Percentiles rank a stretch among this genome's conserved stretches.
Conservation (phyloP, 2,888 invertebrate species). For the Parascotia fuliginaria region DNA sequence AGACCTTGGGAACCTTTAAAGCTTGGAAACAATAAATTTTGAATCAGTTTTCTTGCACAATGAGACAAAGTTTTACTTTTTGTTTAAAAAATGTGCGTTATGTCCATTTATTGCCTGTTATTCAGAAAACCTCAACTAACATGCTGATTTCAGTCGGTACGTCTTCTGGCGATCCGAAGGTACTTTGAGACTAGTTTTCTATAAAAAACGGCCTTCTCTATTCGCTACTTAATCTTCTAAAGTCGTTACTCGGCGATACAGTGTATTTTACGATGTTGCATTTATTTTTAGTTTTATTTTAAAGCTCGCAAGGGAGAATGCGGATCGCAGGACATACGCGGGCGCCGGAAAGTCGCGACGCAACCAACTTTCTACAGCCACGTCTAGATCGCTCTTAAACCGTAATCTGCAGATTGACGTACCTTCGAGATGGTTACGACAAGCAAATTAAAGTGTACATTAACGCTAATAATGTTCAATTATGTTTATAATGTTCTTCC, state of each 20-base stretch:
- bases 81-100: constrained; percentile 13
- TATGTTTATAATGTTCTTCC: constrained; percentile 50
- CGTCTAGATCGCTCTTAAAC: constrained; percentile 83
- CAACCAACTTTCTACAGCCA: constrained; percentile 84
- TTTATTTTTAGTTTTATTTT: constrained; percentile 75
- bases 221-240: constrained; percentile 63
- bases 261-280: constrained; percentile 70
- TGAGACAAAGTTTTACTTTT: constrained; percentile 6
- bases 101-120: constrained; percentile 6
- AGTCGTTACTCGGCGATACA: constrained; percentile 61
- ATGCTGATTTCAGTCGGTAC: constrained; percentile 16
- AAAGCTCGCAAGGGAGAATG: constrained; percentile 77
- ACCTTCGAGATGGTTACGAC: constrained; percentile 78
- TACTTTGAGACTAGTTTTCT: constrained; percentile 34
- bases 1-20: neutral
- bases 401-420: constrained; percentile 84
- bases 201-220: constrained; percentile 54
- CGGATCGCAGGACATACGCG: constrained; percentile 80
- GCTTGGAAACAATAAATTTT: neutral
- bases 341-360: constrained; percentile 83
- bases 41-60: neutral
- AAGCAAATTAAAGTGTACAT: constrained; percentile 78
- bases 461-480: constrained; percentile 66
- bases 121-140: constrained; percentile 16
- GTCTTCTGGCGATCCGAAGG: constrained; percentile 27